phyloP scores from a whole-genome alignment of 2,113 vertebrate genomes.

The Nothocercus julius region DNA sequence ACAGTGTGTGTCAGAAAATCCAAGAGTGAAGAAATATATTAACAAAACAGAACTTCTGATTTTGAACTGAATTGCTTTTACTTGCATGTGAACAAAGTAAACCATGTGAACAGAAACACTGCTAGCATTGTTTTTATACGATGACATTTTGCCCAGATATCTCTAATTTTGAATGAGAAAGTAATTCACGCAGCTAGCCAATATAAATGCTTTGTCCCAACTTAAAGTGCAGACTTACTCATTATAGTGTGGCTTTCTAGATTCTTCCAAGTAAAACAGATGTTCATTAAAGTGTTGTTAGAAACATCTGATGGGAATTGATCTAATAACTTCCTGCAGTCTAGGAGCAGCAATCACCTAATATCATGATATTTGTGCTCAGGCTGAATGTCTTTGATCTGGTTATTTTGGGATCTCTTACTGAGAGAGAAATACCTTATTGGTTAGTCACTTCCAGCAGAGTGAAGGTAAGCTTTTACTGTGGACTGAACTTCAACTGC shows the following conservation, averaged over 20 bases:
- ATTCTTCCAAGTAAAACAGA: background rate
- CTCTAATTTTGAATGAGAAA: background rate
- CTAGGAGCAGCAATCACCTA: background rate
- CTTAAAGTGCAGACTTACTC: background rate
- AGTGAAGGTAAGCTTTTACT: background rate
- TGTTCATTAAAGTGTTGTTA: background rate
- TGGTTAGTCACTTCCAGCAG: background rate
- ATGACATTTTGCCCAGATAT: background rate
- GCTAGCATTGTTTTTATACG: background rate
- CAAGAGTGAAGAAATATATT: background rate
- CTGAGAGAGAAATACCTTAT: background rate
- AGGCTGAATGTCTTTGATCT: background rate
- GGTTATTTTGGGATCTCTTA: background rate
- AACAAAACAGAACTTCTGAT: background rate
- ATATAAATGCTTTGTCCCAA: background rate
- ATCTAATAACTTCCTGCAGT: background rate
- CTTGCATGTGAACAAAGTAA: background rate
- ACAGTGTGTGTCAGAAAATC: background rate
- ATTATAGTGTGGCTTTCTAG: background rate
- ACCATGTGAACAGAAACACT: background rate
- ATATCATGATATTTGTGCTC: background rate
- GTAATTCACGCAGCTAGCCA: accelerated
- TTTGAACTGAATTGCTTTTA: background rate
- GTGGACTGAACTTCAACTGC: background rate
- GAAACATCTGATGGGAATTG: background rate